phyloP scores from a whole-genome alignment of 2,113 vertebrate genomes.

The Corynorhinus townsendii region DNA sequence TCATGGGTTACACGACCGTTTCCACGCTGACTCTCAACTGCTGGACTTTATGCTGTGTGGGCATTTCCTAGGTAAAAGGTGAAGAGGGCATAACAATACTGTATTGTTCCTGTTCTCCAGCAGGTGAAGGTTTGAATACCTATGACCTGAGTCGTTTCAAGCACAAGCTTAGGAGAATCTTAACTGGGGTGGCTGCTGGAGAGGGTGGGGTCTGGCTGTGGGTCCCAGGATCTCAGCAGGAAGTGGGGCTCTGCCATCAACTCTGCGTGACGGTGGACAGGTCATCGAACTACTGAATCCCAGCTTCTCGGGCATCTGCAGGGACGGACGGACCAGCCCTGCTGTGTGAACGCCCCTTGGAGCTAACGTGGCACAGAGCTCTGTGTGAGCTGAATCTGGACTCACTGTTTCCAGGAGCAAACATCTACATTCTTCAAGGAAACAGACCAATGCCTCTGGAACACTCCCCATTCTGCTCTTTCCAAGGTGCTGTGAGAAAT shows the following conservation, averaged over 20 bases:
- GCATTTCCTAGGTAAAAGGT: not conserved
- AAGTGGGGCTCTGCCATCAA: not conserved
- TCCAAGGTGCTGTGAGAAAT: not conserved
- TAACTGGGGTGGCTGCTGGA: not conserved
- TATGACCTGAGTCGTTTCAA: not conserved
- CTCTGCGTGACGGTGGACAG: not conserved
- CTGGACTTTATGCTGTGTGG: not conserved
- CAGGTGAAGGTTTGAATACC: not conserved
- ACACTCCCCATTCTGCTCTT: not conserved
- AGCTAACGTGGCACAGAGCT: fast-evolving
- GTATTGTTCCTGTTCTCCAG: not conserved
- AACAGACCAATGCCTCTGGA: not conserved
- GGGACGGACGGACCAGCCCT: fast-evolving
- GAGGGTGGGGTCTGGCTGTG: fast-evolving
- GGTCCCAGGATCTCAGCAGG: not conserved
- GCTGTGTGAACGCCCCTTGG: not conserved
- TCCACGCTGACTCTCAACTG: not conserved
- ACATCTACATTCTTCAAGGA: not conserved
- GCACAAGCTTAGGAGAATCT: not conserved
- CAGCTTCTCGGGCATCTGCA: not conserved
- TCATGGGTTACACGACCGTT: not conserved
- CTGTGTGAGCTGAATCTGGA: not conserved
- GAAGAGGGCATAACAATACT: not conserved
- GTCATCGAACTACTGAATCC: not conserved
- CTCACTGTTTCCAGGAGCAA: not conserved